Percentiles rank a stretch among this genome's conserved stretches.
phyloP scores from a whole-genome alignment of 2,113 vertebrate species.

The Alligator sinensis region DNA sequence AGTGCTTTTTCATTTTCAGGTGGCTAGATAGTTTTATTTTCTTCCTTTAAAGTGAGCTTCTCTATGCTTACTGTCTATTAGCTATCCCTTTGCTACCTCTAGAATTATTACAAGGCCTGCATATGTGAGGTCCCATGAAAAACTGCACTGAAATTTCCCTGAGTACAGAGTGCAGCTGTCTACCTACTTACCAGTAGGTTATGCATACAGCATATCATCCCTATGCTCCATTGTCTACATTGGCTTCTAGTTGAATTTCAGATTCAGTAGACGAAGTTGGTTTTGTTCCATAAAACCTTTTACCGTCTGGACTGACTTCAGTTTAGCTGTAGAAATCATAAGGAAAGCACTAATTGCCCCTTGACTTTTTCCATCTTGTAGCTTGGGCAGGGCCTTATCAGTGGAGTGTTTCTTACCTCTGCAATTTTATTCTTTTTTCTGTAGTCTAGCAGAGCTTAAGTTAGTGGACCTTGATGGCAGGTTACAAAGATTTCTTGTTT shows the following conservation, averaged over 20 bases:
- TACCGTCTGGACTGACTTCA: not conserved
- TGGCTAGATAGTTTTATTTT: not conserved
- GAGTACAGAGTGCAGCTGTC: not conserved
- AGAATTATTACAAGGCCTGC: not conserved
- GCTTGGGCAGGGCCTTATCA: not conserved
- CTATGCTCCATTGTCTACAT: not conserved
- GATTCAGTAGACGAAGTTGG: not conserved
- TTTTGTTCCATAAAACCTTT: not conserved
- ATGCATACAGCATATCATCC: fast-evolving
- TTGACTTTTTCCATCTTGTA: not conserved
- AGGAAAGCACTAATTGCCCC: not conserved
- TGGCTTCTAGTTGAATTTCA: not conserved
- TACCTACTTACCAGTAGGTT: not conserved
- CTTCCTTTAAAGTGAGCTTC: not conserved
- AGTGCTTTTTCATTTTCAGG: not conserved
- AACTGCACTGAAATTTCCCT: not conserved
- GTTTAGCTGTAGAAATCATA: not conserved
- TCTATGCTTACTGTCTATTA: not conserved
- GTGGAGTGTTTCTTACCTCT: not conserved
- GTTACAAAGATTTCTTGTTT: not conserved
- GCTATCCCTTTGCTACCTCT: not conserved
- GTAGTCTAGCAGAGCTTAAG: not conserved
- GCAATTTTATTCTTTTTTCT: not conserved
- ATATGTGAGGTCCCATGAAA: not conserved
- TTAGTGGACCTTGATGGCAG: not conserved